Percentiles rank a stretch among this genome's conserved stretches.
Conservation (phyloP, 2,113 vertebrate genomes). For the Maccullochella peelii region DNA sequence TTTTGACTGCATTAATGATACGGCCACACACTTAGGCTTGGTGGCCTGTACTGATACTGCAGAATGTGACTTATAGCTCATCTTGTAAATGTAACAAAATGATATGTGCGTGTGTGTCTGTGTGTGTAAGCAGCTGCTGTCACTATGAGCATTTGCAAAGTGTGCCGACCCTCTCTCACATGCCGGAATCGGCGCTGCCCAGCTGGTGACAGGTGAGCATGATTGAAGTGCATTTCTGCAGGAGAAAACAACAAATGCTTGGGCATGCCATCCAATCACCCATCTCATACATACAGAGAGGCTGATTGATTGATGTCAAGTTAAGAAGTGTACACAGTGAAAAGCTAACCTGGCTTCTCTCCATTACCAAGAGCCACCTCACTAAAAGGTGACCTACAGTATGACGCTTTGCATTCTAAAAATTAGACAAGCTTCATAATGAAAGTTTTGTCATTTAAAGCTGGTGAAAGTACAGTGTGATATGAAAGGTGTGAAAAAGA, state of each 20-base stretch:
- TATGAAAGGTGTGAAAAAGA: background rate
- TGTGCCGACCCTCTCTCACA: background rate
- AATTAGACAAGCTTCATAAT: background rate
- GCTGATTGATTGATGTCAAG: conserved; percentile 57
- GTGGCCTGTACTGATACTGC: conserved; percentile 53
- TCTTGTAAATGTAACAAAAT: conserved; percentile 50
- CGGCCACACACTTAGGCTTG: conserved; percentile 39
- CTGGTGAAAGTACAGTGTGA: background rate
- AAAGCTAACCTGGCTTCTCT: conserved; percentile 4
- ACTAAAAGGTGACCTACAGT: conserved; percentile 12
- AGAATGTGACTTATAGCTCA: conserved; percentile 53
- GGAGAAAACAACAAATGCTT: conserved; percentile 51
- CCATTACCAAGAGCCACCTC: background rate
- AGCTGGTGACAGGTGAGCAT: conserved; percentile 54
- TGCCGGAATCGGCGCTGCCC: conserved; percentile 17
- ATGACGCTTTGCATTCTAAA: background rate
- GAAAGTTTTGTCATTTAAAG: background rate
- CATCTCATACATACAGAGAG: conserved; percentile 62
- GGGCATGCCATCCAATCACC: conserved; percentile 59
- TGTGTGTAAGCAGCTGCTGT: conserved; percentile 14
- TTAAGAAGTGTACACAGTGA: conserved; percentile 3
- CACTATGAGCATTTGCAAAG: conserved; percentile 15
- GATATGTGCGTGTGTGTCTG: background rate
- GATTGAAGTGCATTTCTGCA: conserved; percentile 57
- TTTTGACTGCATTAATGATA: conserved; percentile 57